Evolutionary conservation across 1,140 invertebrate genomes (phyloP).

Genomic region (Apocrypta bakeri): DNA sequence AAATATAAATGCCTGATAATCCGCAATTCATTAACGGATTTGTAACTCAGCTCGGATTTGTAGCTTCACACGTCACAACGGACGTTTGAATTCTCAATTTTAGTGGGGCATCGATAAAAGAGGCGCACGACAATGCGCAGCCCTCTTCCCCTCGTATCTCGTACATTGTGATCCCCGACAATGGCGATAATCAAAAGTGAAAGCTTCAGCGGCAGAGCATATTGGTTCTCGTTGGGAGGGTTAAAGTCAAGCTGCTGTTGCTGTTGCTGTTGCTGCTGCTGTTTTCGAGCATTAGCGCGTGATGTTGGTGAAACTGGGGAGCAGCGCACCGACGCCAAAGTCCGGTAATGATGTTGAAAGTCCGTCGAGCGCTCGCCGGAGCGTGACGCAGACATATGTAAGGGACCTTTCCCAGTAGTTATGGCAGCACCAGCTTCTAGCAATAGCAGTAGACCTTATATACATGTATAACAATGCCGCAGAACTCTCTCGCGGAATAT

Average conservation of each 20-base stretch:
- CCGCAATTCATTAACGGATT: not conserved
- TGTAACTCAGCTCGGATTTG: too few relatives aligned
- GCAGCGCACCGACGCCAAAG: not conserved
- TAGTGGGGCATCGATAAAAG: not conserved
- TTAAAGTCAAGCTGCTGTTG: not conserved
- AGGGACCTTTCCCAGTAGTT: not conserved
- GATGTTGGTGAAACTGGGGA: not conserved
- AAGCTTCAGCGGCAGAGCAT: not conserved
- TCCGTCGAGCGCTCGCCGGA: not conserved
- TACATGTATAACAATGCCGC: constrained; percentile 15
- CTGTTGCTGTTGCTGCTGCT: not conserved
- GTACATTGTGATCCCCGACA: not conserved
- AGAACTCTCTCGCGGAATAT: not conserved
- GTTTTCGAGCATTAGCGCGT: constrained; percentile 11
- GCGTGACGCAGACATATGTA: constrained; percentile 34
- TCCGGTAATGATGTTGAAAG: constrained; percentile 40
- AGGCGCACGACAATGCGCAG: not conserved
- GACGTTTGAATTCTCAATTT: too few relatives aligned
- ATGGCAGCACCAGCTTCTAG: not conserved
- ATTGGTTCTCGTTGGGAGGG: not conserved
- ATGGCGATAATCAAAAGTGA: constrained; percentile 23
- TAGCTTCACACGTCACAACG: too few relatives aligned
- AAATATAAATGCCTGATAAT: too few relatives aligned
- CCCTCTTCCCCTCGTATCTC: not conserved
- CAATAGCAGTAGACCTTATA: too few relatives aligned